These are phyloP conservation scores for Pyrocephalus nanus DNA, from an alignment of 2,797 vertebrate species.

Conservation along the genomic window DNA sequence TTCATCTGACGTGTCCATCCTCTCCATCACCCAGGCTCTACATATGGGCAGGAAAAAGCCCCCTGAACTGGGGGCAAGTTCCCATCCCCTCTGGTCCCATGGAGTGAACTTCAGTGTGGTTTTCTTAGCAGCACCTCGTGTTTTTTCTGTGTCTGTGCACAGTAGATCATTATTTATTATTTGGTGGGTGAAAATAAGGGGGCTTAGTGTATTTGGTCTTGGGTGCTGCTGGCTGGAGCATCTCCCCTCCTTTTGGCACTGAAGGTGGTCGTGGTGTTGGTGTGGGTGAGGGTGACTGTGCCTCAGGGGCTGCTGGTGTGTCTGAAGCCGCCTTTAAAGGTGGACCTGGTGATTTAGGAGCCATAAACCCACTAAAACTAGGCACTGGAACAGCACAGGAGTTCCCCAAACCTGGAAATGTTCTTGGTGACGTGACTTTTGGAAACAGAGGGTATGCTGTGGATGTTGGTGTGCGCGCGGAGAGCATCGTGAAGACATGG, in stretches of 20 bases:
- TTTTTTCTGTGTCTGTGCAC: neutral
- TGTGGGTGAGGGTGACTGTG: neutral
- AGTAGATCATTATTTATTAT: rapidly evolving
- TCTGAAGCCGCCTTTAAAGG: neutral
- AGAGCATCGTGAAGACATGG: rapidly evolving
- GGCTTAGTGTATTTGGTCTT: neutral
- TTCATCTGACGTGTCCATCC: rapidly evolving
- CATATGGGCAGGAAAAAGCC: neutral
- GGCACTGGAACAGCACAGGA: neutral
- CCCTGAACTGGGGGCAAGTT: neutral
- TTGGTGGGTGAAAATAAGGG: neutral
- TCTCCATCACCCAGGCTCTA: neutral
- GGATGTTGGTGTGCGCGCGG: rapidly evolving
- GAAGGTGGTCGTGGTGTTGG: neutral
- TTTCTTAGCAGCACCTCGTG: neutral
- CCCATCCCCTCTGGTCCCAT: rapidly evolving
- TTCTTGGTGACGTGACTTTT: neutral
- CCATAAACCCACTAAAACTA: rapidly evolving
- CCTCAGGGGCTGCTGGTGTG: neutral
- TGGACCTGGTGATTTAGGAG: neutral
- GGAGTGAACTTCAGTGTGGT: neutral
- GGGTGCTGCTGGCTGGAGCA: neutral
- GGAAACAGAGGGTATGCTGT: rapidly evolving
- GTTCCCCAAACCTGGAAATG: neutral
- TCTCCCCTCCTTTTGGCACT: neutral